Percentiles rank a stretch among this genome's conserved stretches.
Conservation (phyloP, 2,113 vertebrate genomes). For the Elgaria multicarinata region DNA sequence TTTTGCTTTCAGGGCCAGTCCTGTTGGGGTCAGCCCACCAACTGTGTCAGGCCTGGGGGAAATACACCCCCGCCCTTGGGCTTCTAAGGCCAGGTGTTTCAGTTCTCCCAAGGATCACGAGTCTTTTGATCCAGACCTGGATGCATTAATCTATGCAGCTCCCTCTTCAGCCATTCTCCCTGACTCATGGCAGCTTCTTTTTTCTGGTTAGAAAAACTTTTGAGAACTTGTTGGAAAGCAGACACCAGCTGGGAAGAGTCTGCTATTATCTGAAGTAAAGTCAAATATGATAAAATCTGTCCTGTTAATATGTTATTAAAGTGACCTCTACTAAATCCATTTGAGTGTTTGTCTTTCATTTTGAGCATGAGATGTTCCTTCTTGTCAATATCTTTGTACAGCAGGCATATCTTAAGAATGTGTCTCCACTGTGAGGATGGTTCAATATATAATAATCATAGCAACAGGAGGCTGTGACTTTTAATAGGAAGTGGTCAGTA, state of each 20-base stretch:
- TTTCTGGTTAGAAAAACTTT: neutral
- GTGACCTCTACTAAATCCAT: neutral
- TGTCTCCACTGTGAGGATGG: neutral
- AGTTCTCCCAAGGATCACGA: neutral
- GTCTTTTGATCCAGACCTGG: neutral
- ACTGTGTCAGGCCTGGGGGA: too few species aligned
- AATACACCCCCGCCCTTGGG: neutral
- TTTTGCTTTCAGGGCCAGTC: too few species aligned
- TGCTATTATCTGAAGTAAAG: neutral
- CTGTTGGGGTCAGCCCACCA: too few species aligned
- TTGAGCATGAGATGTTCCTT: neutral
- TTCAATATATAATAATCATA: conserved; percentile 23
- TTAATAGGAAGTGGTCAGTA: conserved; percentile 18
- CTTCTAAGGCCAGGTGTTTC: neutral
- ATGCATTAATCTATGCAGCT: neutral
- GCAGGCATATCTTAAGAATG: conserved; percentile 1
- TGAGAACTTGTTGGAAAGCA: neutral
- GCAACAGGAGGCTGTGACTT: conserved; percentile 1
- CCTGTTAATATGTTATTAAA: neutral
- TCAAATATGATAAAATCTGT: neutral
- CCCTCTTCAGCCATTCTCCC: neutral
- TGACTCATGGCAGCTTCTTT: neutral
- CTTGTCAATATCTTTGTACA: neutral
- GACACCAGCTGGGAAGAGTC: neutral
- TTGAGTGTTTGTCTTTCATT: conserved; percentile 23